Conservation (phyloP, 2,113 vertebrate species). For the Siniperca chuatsi region DNA sequence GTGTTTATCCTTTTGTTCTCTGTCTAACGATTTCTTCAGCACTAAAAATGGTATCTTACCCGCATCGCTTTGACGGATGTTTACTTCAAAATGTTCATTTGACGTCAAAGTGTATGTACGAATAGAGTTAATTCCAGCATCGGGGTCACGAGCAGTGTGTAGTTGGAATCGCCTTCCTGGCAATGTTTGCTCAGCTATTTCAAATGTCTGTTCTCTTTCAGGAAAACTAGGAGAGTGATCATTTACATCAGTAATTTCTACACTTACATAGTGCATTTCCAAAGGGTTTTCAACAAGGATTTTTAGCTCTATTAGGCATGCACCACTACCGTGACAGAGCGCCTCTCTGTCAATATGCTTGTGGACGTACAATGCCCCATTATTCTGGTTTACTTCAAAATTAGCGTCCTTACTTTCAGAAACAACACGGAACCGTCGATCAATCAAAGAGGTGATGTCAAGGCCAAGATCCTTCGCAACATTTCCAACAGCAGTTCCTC, state of each 20-base stretch:
- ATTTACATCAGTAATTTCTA: conserved; percentile 78
- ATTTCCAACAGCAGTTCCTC: conserved; percentile 80
- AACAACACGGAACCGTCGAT: conserved; percentile 71
- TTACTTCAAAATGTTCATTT: conserved; percentile 68
- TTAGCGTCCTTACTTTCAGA: conserved; percentile 66
- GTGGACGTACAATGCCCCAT: conserved; percentile 57
- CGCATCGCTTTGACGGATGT: no score
- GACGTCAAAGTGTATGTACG: conserved; percentile 65
- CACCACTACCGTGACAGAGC: conserved; percentile 60
- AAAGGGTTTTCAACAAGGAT: conserved; percentile 75
- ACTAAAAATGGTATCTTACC: no score
- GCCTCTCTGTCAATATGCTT: conserved; percentile 77
- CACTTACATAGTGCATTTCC: conserved; percentile 72
- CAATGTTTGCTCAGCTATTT: conserved; percentile 65
- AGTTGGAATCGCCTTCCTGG: conserved; percentile 72
- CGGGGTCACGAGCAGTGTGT: conserved; percentile 70
- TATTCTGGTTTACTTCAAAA: conserved; percentile 78
- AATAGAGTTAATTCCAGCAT: conserved; percentile 71
- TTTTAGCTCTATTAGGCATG: conserved; percentile 69
- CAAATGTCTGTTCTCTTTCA: conserved; percentile 59
- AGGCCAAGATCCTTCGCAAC: conserved; percentile 81
- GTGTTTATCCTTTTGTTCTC: no score
- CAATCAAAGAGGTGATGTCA: conserved; percentile 57
- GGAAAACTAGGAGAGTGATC: conserved; percentile 71
- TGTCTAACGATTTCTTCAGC: no score